These are phyloP conservation scores for Nothocercus julius DNA, from an alignment of 2,113 vertebrate species.

Conservation along the genomic window DNA sequence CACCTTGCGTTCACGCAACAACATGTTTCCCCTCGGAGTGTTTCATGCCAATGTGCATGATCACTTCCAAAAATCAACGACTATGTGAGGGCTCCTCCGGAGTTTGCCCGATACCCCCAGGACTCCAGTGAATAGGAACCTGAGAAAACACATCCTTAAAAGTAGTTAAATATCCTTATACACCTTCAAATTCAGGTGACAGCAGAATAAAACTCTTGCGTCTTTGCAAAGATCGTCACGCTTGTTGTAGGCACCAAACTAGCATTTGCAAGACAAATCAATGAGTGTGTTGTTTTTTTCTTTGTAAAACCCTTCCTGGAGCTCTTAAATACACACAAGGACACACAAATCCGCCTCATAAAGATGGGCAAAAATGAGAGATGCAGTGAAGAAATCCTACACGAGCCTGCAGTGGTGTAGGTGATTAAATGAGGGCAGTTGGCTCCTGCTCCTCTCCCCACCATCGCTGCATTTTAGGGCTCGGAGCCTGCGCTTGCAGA, in stretches of 20 bases:
- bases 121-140: neutral
- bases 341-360: neutral
- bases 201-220: neutral
- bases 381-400: neutral
- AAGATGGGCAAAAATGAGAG: neutral
- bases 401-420: neutral
- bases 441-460: no score
- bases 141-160: neutral
- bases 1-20: neutral
- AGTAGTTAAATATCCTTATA: neutral
- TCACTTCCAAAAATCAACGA: neutral
- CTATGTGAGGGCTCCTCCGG: neutral
- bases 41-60: neutral
- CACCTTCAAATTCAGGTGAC: neutral
- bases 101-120: neutral
- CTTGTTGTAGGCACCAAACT: neutral
- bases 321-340: neutral
- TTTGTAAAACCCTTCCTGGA: neutral
- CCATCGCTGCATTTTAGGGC: neutral
- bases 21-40: neutral
- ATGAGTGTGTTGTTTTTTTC: neutral
- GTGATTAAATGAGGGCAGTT: neutral
- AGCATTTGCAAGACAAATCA: neutral
- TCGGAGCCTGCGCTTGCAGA: no score
- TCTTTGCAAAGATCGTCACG: rapidly evolving